Base-by-base conservation (phyloP, 2,888 invertebrate genomes). In the Atrina japonica region DNA sequence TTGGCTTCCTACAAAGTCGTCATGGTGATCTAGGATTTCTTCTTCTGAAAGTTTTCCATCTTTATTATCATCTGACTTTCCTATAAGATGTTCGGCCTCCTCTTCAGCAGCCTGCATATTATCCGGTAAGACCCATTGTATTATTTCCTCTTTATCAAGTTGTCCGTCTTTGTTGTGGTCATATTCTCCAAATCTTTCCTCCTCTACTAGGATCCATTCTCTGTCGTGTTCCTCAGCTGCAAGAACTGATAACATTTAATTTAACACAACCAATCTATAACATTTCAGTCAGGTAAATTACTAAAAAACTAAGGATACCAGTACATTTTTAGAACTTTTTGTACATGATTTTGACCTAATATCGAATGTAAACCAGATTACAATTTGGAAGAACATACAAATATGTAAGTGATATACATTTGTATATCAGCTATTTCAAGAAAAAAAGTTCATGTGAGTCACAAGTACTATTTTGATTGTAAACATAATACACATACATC, bases 1-100 rank as follows among this genome's bases (percentile, higher is more conserved):
- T 90, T 99, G 98, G 0, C 98, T 98, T 47, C 99, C 98, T 2
- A 99, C 98, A 91, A 98, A 99, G 11, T 98, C 92, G 90, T 99
- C 98, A 89, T 98, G 97, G 89, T 98, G 97, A 61, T 95, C 94
- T 16, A 98, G 91, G 40, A 99, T 94, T 91, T 99, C 99, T 0
- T 94, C 94, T 89, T 95, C 95, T 7, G 96, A 95, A 25, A 99
- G 93, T 87, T 94, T 94, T 82, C 96, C 95, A 91, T 99, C 98
- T 0, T 90, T 80, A 66, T 91, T 76, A 1, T 43, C 64, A 70
- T 91, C 91, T 1, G 88, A 86, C 53, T 83, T 74, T 9, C 75
- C 53, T 91, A 98, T 95, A 76, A 98, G 92, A 92, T 98, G 98
- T 66, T 94, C 94, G 0, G 96, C 96, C 91, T 98, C 98, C 83